phyloP scores from a whole-genome alignment of 1,140 invertebrate genomes.

The Dendrolimus punctatus region DNA sequence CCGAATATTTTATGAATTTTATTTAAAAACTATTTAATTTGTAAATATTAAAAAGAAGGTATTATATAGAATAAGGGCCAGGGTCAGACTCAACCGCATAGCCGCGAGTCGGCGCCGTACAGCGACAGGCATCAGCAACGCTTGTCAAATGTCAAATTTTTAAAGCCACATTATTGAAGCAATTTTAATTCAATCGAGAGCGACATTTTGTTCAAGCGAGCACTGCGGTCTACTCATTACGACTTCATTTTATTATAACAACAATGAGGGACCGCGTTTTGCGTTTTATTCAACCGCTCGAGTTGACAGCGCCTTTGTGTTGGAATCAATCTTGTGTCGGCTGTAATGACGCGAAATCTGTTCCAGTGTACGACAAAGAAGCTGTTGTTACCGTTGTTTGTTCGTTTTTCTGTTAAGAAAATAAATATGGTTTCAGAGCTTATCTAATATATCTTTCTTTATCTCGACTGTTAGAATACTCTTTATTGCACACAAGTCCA shows the following conservation, averaged over 20 bases:
- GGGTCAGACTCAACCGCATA: neutral
- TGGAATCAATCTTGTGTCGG: constrained; percentile 58
- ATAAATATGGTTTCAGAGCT: constrained; percentile 1
- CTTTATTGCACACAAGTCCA: no score
- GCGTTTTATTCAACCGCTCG: constrained; percentile 45
- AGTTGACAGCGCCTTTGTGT: constrained; percentile 57
- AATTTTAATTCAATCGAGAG: constrained; percentile 62
- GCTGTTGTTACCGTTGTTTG: constrained; percentile 47
- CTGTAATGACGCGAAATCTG: constrained; percentile 60
- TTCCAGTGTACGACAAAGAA: constrained; percentile 57
- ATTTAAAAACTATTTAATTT: no score
- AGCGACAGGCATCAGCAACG: constrained; percentile 49
- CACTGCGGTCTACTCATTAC: constrained; percentile 54
- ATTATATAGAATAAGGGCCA: neutral
- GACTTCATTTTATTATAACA: constrained; percentile 69
- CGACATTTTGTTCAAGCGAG: constrained; percentile 39
- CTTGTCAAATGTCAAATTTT: constrained; percentile 58
- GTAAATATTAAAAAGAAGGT: no score
- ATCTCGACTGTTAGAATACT: no score
- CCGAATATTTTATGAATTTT: no score
- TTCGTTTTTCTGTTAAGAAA: constrained; percentile 29
- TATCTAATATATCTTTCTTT: neutral
- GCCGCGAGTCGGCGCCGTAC: constrained; percentile 6
- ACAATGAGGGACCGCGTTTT: constrained; percentile 47
- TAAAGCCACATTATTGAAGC: constrained; percentile 47